phyloP scores from a whole-genome alignment of 2,797 vertebrate genomes.

The Yasuhikotakia modesta region DNA sequence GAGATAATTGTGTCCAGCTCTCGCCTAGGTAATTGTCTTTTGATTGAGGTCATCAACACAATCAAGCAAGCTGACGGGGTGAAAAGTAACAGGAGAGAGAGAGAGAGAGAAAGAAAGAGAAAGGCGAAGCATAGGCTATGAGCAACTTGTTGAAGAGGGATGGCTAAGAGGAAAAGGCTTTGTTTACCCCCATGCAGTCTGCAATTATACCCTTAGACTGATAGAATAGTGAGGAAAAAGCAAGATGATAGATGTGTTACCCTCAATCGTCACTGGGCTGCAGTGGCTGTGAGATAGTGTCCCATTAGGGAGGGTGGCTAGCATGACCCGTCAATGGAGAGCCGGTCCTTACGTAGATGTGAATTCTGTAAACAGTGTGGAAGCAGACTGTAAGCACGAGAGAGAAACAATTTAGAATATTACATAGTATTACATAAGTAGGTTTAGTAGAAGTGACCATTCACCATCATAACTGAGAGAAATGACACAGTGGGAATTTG shows the following conservation, averaged over 20 bases:
- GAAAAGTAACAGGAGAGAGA: slow-evolving; percentile 74
- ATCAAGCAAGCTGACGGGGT: slow-evolving; percentile 83
- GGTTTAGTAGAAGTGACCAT: too few relatives aligned
- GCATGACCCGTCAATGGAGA: neutral
- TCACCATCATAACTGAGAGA: neutral
- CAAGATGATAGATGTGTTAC: slow-evolving; percentile 38
- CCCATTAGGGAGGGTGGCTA: slow-evolving; percentile 12
- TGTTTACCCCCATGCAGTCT: slow-evolving; percentile 49
- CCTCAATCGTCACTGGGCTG: neutral
- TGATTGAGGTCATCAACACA: slow-evolving; percentile 98
- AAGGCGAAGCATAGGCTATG: slow-evolving; percentile 55
- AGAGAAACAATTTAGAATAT: too few relatives aligned
- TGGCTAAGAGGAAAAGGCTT: slow-evolving; percentile 34
- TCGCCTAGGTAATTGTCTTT: slow-evolving; percentile 91
- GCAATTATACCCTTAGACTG: slow-evolving; percentile 55
- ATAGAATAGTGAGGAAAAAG: slow-evolving; percentile 25
- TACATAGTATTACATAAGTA: neutral
- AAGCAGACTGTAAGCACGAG: neutral
- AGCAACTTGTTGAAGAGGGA: slow-evolving; percentile 48
- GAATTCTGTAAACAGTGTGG: neutral
- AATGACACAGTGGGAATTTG: neutral
- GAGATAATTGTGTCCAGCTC: slow-evolving; percentile 86
- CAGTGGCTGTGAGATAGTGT: neutral
- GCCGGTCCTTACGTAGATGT: neutral
- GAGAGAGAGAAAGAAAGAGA: slow-evolving; percentile 59